Percentiles rank a stretch among this genome's conserved stretches.
Evolutionary conservation across 35 echinoderm and acorn worm species (phyloP).

Genomic region (Patiria miniata): DNA sequence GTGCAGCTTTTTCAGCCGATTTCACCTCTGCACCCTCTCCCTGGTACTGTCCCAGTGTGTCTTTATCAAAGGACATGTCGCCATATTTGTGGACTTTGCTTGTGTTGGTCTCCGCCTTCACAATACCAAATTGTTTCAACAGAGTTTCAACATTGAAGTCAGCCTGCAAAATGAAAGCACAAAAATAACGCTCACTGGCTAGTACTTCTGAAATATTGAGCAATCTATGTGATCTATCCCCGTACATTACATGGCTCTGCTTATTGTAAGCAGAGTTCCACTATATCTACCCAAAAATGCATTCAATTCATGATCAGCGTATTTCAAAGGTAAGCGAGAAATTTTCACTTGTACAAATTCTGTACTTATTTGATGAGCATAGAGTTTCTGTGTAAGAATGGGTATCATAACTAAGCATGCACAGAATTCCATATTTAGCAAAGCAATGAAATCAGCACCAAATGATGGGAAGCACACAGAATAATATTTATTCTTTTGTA

Average conservation of each 20-base stretch:
- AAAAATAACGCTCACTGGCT: no score
- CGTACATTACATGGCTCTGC: no score
- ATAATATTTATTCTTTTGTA: no score
- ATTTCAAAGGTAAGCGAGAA: no score
- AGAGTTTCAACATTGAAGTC: conserved; percentile 68
- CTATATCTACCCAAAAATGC: not conserved
- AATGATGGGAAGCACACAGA: no score
- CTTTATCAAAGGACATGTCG: conserved; percentile 59
- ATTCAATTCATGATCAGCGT: not conserved
- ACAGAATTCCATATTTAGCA: no score
- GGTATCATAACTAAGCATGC: no score
- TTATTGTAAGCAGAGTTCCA: not conserved
- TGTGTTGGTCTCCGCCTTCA: conserved; percentile 76
- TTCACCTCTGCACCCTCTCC: not conserved
- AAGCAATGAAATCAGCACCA: no score
- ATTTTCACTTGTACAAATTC: no score
- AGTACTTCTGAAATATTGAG: not conserved
- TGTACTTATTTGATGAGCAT: no score
- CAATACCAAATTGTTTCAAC: conserved; percentile 68
- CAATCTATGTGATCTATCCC: not conserved
- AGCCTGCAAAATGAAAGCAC: conserved; percentile 56
- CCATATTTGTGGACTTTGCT: conserved; percentile 89
- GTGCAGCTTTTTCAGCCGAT: not conserved
- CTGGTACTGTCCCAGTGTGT: conserved; percentile 65
- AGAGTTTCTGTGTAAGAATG: no score